Percentiles rank a stretch among this genome's conserved stretches.
Evolutionary conservation across 1,140 invertebrate genomes (phyloP).

Genomic region (Akabosia matsudoensis): DNA sequence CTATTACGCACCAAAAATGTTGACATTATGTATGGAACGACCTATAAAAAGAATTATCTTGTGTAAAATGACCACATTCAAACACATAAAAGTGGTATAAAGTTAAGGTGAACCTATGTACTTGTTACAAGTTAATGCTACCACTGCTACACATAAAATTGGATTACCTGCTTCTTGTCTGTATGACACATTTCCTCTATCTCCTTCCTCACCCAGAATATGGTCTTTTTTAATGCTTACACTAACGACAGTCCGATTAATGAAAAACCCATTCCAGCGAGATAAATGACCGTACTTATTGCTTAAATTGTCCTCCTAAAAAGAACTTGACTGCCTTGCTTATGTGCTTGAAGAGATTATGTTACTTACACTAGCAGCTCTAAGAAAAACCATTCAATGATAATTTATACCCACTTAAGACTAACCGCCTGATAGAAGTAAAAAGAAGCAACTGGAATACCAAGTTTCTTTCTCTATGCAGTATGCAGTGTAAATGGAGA

Average conservation of each 20-base stretch:
- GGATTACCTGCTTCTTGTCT: background rate
- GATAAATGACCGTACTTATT: background rate
- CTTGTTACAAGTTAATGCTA: background rate
- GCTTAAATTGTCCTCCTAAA: background rate
- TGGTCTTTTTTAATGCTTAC: background rate
- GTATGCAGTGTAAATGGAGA: background rate
- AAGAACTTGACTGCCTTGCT: too few species aligned
- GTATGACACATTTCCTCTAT: background rate
- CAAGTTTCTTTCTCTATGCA: too few species aligned
- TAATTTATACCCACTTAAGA: too few species aligned
- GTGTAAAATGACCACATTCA: constrained; percentile 12
- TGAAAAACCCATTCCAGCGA: constrained; percentile 6
- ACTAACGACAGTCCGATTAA: constrained; percentile 10
- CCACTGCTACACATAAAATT: background rate
- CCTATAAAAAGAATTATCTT: constrained; percentile 14
- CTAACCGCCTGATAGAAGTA: too few species aligned
- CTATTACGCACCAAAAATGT: background rate
- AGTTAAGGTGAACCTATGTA: background rate
- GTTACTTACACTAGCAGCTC: background rate
- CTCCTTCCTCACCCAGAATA: background rate
- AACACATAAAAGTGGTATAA: background rate
- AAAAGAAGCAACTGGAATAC: too few species aligned
- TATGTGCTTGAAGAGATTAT: background rate
- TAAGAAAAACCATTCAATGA: background rate
- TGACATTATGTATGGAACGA: background rate